A percentile compares a stretch with the other conserved stretches of the same genome.
Conservation (phyloP, 1,140 invertebrate genomes). For the Ganaspis sp. region DNA sequence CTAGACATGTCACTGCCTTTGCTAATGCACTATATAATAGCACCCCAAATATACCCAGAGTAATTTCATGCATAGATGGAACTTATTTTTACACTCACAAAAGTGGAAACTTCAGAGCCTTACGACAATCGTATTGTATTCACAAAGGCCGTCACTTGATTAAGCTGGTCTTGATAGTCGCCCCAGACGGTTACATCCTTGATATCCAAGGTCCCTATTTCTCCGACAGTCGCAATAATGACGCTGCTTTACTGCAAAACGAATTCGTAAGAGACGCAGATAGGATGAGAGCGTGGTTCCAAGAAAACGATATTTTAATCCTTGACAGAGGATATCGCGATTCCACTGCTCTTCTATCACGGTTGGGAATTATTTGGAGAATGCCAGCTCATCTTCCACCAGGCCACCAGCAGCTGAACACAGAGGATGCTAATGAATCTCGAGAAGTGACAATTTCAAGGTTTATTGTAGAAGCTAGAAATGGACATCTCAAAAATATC, state of each 20-base stretch:
- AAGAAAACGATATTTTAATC: background rate
- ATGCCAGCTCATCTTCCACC: background rate
- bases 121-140: constrained; percentile 23
- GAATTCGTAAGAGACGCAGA: constrained; percentile 14
- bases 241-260: constrained; percentile 27
- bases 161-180: constrained; percentile 29
- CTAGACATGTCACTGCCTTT: background rate
- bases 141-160: constrained; percentile 30
- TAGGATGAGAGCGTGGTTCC: background rate
- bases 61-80: background rate
- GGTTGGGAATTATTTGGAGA: background rate
- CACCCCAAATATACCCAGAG: background rate
- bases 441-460: background rate
- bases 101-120: constrained; percentile 21
- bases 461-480: background rate
- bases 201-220: constrained; percentile 30
- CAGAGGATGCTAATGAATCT: background rate
- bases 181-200: constrained; percentile 30
- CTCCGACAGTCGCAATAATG: constrained; percentile 32
- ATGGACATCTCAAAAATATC: background rate
- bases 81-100: constrained; percentile 30
- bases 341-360: background rate
- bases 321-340: background rate
- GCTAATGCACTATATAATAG: constrained; percentile 28
- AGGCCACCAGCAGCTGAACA: background rate